Evolutionary conservation across 2,113 vertebrate species (phyloP).

Genomic region (Pica pica): DNA sequence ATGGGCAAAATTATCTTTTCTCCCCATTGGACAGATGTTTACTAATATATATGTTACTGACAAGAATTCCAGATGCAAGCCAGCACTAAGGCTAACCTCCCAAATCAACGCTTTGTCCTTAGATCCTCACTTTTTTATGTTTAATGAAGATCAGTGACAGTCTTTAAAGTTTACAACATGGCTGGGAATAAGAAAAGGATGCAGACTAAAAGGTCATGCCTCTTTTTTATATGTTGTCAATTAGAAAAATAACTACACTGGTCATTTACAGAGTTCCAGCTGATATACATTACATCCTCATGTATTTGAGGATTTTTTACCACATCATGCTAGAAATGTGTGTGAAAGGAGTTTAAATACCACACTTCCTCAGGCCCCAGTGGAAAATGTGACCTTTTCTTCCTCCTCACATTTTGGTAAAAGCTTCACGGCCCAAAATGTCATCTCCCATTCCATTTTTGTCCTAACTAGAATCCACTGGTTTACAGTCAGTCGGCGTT

Average conservation of each 20-base stretch:
- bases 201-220: slow-evolving; percentile 3
- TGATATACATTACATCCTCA: not conserved
- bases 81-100: not conserved
- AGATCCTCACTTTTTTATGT: not conserved
- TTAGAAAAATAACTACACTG: not conserved
- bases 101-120: not conserved
- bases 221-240: not conserved
- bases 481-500: not conserved
- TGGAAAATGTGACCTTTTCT: not conserved
- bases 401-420: not conserved
- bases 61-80: slow-evolving; percentile 15
- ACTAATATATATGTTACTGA: not conserved
- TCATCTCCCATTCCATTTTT: not conserved
- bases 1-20: not conserved
- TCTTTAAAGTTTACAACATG: not conserved
- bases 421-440: not conserved
- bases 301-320: not conserved
- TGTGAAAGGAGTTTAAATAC: not conserved
- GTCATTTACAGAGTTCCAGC: not conserved
- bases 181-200: slow-evolving; percentile 18
- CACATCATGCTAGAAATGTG: not conserved
- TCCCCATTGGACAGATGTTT: not conserved
- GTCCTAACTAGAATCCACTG: not conserved
- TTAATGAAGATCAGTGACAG: not conserved
- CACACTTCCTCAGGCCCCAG: slow-evolving; percentile 10